Conservation (phyloP, 2,797 vertebrate genomes). For the Borostomias antarcticus region DNA sequence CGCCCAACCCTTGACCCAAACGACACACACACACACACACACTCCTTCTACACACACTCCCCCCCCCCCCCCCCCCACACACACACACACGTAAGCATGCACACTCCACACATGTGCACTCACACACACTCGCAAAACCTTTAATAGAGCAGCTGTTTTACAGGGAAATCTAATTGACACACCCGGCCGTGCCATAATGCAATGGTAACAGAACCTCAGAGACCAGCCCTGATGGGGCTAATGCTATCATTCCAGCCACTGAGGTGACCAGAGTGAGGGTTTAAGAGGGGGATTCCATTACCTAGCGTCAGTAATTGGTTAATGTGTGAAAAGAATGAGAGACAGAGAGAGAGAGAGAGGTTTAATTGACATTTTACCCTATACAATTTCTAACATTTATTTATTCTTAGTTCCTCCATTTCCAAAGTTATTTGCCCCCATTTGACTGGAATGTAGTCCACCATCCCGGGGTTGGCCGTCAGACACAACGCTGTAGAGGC, state of each 20-base stretch:
- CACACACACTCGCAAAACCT: conserved; percentile 10
- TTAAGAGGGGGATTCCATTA: conserved; percentile 72
- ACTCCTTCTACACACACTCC: neutral
- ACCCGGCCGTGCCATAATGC: conserved; percentile 60
- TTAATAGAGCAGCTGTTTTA: conserved; percentile 65
- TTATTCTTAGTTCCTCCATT: neutral
- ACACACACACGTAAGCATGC: neutral
- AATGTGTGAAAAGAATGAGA: conserved; percentile 62
- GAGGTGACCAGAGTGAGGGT: conserved; percentile 68
- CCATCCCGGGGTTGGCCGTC: neutral
- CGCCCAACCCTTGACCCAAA: conserved; percentile 44
- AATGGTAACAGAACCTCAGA: conserved; percentile 64
- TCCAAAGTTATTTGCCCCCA: neutral
- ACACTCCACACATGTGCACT: neutral
- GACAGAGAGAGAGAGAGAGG: conserved; percentile 25
- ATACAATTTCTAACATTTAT: neutral
- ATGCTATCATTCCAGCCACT: conserved; percentile 54
- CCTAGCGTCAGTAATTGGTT: conserved; percentile 66
- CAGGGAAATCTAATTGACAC: conserved; percentile 62
- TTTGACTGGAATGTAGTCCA: neutral
- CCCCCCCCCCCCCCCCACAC: too few relatives aligned
- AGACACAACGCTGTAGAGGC: too few relatives aligned
- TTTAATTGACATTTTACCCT: neutral
- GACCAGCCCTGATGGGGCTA: conserved; percentile 63
- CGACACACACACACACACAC: neutral